phyloP scores from a whole-genome alignment of 2,113 vertebrate genomes.

The Thalassoma bifasciatum region DNA sequence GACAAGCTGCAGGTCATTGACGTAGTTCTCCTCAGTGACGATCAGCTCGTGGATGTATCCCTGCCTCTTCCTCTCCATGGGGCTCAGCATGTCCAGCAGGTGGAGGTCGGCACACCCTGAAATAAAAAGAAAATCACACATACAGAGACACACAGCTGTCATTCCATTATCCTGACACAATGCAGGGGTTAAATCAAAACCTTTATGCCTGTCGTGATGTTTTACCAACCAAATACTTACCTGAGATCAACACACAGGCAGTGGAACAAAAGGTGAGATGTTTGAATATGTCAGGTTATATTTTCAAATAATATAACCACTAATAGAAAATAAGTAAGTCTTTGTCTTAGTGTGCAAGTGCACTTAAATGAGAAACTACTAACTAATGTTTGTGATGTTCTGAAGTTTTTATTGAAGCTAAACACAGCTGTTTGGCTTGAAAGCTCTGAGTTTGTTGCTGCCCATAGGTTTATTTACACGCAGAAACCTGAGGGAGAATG shows the following conservation, averaged over 20 bases:
- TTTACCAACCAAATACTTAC: conserved; percentile 55
- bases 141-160: conserved; percentile 22
- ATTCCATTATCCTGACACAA: background rate
- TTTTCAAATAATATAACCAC: no score
- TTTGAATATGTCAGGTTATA: no score
- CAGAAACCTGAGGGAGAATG: no score
- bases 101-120: conserved; percentile 98
- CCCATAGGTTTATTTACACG: no score
- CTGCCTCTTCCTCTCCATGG: conserved; percentile 94
- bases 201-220: background rate
- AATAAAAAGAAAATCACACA: conserved; percentile 36
- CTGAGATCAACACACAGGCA: conserved; percentile 41
- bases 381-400: no score
- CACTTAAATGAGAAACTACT: no score
- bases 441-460: no score
- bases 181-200: background rate
- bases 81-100: conserved; percentile 96
- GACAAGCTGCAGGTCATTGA: conserved; percentile 96
- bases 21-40: conserved; percentile 98
- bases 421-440: no score
- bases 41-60: conserved; percentile 98
- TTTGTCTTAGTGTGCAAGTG: no score
- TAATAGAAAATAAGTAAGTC: no score
- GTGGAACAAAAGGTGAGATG: background rate
- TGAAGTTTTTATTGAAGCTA: no score